These are phyloP conservation scores for Telmatherina bonti DNA, from an alignment of 2,797 vertebrate genomes.

Conservation along the genomic window DNA sequence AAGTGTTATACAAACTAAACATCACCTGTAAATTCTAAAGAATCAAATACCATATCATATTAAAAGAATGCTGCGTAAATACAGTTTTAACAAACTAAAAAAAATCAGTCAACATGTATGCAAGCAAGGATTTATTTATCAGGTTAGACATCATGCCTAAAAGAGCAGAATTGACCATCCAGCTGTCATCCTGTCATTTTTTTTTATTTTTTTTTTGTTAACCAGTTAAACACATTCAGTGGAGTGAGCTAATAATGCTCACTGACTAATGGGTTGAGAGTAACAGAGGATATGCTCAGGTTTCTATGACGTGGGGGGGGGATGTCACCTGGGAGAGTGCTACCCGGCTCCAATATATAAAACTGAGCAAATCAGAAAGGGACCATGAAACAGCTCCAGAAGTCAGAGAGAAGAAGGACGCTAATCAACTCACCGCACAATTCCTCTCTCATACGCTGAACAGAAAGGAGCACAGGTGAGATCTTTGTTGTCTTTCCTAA, in stretches of 20 bases:
- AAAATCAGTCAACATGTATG: neutral
- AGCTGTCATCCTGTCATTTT: conserved; percentile 33
- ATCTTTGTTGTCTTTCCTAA: neutral
- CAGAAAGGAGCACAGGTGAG: conserved; percentile 72
- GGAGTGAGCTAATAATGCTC: conserved; percentile 62
- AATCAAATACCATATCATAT: neutral
- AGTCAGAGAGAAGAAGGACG: conserved; percentile 51
- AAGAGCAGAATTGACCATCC: conserved; percentile 55
- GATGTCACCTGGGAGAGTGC: conserved; percentile 75
- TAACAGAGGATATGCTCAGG: conserved; percentile 65
- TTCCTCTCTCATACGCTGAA: conserved; percentile 30
- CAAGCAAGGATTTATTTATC: conserved; percentile 38
- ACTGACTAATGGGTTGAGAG: conserved; percentile 84
- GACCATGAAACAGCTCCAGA: conserved; percentile 72
- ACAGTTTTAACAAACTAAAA: neutral
- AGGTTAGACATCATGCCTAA: conserved; percentile 43
- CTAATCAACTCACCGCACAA: conserved; percentile 12
- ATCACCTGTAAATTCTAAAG: neutral
- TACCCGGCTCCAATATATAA: conserved; percentile 79
- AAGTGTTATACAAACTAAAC: neutral
- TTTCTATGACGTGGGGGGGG: conserved; percentile 66
- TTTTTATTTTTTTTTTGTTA: too few relatives aligned
- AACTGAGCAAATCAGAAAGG: conserved; percentile 55
- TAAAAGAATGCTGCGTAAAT: neutral
- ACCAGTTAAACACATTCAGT: conserved; percentile 71